Evolutionary conservation across 2,797 vertebrate species (phyloP).

Genomic region (Molossus molossus): DNA sequence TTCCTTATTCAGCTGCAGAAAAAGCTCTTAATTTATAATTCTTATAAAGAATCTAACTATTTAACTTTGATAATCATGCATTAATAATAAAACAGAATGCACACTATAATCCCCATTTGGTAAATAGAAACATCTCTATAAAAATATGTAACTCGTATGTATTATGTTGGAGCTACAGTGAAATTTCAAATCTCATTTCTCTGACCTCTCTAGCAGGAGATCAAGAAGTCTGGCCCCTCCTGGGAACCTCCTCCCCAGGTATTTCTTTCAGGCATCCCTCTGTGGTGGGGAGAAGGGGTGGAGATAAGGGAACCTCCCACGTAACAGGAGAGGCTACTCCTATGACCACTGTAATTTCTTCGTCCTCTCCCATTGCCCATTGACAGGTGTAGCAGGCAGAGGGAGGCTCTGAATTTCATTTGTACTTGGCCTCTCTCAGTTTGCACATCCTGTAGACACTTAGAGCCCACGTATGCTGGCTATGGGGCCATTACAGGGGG

Average conservation of each 20-base stretch:
- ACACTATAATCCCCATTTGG: background rate
- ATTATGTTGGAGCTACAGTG: background rate
- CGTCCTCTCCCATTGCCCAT: background rate
- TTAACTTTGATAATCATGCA: background rate
- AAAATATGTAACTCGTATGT: background rate
- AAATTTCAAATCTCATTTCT: constrained; percentile 8
- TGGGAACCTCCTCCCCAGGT: background rate
- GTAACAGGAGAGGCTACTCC: background rate
- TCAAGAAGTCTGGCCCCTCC: background rate
- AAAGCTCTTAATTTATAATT: background rate
- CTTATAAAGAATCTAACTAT: background rate
- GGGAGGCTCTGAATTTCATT: background rate
- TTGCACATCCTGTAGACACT: background rate
- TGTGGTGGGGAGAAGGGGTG: background rate
- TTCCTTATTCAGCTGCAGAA: constrained; percentile 7
- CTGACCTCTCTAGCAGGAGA: background rate
- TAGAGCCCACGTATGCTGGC: background rate
- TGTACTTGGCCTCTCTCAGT: background rate
- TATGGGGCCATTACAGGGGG: no score
- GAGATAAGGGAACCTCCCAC: background rate
- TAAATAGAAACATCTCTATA: background rate
- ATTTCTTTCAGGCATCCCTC: background rate
- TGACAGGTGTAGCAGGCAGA: background rate
- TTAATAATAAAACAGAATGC: background rate
- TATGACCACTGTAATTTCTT: background rate